Base-by-base conservation (phyloP, 2,888 invertebrate genomes). In the Osedax fenrisi region DNA sequence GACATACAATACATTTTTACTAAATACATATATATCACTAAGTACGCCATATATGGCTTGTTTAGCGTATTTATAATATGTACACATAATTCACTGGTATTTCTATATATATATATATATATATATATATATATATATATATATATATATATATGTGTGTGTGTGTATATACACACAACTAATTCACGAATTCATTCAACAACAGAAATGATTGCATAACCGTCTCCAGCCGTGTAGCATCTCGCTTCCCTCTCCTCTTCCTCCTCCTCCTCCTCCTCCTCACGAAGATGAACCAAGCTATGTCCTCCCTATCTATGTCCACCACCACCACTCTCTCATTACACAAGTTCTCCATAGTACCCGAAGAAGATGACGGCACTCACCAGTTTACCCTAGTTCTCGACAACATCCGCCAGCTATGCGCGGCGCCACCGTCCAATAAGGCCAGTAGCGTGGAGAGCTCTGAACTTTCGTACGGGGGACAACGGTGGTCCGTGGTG, bases 351-450 rank as follows among this genome's bases (percentile, higher is more conserved):
- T 75, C 75, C 27, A 76, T 78, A 13, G 23, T 76, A 17, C 77
- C 78, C 2, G 78, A 78, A 24, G 78, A 78, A 3, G 78, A 78
- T 22, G 77, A 78, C 10, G 27, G 62, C 26, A 25, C 67, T n/a
- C 78, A 78, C 68, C 77, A 77, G 67, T 78, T 78, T 76, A 78
- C 78, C 22, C 78, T 78, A 56, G 70, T 78, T 26, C 75, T 78
- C 27, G 78, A 78, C 22, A 74, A 78, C 59, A 76, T 77, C 3
- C 76, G 75, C 26, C 74, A 72, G 26, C 76, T 78, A 26, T 26
- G 71, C 27, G 78, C 78, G n/a, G 68, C 25, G 25, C 22, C 27
- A n/a, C 5, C 41, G 10, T 10, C 41, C 41, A 17, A 17, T 17
- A 26, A 26, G n/a, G 41, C 68, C 21, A 76, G 76, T 27, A 75